Evolutionary conservation across 2,888 invertebrate species (phyloP), one percentile per base, ranked within the genome.

Genomic region (Drosophila leonis): DNA sequence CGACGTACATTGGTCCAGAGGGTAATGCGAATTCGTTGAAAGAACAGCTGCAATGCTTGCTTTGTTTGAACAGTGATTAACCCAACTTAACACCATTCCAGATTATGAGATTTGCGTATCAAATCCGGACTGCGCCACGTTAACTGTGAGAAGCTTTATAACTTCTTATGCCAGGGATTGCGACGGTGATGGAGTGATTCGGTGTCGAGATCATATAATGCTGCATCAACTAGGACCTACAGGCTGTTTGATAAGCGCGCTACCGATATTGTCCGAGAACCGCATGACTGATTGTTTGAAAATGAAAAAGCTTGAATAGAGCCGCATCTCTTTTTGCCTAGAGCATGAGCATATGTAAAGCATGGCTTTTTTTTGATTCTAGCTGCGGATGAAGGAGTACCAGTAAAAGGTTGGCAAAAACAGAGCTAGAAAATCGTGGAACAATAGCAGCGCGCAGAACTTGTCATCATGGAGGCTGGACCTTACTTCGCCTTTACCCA

Each of bases 251-350:
- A 62, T 37, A 62, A 79, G 56, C 15, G 59, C 72, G 60, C 65
- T 82, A 69, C 27, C 66, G 49, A 90, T 80, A 73, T 46, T 46
- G 91, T 90, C n/a, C 90, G 90, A 92, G 83, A 93, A 65, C 94
- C 95, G 88, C 92, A 92, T 90, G 94, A 29, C 62, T 13, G n/a
- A 56, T 18, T 88, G 88, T 63, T 52, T 82, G 55, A 56, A 39
- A 61, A 18, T 42, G 31, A 72, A 56, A 24, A 15, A 54, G 37
- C 33, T 80, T 59, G 44, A 67, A 44, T 83, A 59, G 48, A 72
- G 27, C 44, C 13, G 12, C 18, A 33, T 9, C 20, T 46, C 20
- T 18, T 9, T 48, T 18, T 33, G 52, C 24, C 29, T 42, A n/a
- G 18, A 15, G 48, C 35, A 29, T 6, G 46, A 24, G 41, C 35